Percentiles rank a stretch among this genome's conserved stretches.
Evolutionary conservation across 2,888 invertebrate genomes (phyloP).

Genomic region (Andrena camellia): DNA sequence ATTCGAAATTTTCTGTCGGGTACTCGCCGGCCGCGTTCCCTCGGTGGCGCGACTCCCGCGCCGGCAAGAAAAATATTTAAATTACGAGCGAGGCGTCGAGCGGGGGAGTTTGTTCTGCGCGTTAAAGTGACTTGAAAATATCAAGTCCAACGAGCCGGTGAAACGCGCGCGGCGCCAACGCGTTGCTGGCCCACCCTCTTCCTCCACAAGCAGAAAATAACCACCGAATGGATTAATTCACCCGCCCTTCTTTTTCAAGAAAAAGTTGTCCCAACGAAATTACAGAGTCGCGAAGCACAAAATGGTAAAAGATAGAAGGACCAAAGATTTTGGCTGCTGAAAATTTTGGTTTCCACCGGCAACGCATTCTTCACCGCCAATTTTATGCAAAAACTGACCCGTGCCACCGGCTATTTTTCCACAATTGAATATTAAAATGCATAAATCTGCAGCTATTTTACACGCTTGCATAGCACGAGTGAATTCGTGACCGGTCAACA

Average conservation of each 20-base stretch:
- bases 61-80: conserved; percentile 55
- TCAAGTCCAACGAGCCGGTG: conserved; percentile 42
- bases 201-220: not conserved
- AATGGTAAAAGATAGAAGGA: too few relatives aligned
- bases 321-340: too few relatives aligned
- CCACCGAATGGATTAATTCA: conserved; percentile 7
- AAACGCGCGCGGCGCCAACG: conserved; percentile 37
- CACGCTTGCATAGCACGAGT: not conserved
- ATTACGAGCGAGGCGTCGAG: conserved; percentile 27
- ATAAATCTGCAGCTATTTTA: too few relatives aligned
- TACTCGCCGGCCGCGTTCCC: not conserved
- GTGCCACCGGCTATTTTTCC: too few relatives aligned
- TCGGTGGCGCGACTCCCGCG: not conserved
- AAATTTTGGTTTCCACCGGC: too few relatives aligned
- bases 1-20: conserved; percentile 31
- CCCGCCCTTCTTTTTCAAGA: not conserved
- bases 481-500: not conserved
- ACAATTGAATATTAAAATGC: too few relatives aligned
- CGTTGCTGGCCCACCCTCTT: conserved; percentile 28
- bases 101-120: conserved; percentile 30
- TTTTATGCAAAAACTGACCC: too few relatives aligned
- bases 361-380: too few relatives aligned
- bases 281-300: too few relatives aligned
- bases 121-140: conserved; percentile 49
- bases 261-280: not conserved